Base-by-base conservation (phyloP, 2,797 vertebrate genomes). In the Sebastes taczanowskii region DNA sequence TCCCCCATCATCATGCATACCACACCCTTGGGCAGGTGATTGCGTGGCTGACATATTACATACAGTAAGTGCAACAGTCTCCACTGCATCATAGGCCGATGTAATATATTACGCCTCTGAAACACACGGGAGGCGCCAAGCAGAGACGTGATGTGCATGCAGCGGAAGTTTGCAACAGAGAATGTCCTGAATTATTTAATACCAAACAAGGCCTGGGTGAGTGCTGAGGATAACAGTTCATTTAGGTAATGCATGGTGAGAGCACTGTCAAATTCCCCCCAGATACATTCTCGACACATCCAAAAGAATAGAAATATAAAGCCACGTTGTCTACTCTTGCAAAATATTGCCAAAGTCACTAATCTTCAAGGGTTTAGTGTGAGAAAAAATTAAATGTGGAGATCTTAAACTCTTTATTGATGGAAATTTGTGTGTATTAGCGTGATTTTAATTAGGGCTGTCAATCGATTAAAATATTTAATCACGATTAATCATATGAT, bases 151-250 rank as follows among this genome's bases (percentile, higher is more conserved):
- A 89, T 74, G 86, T 82, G 93, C 87, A 93, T 95, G 88, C 90
- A 81, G 78, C 84, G 73, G 74, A 78, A 85, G 82, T 92, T 88
- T 90, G 86, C 89, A 88, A 91, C 84, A 74, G 88, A 90, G 87
- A 90, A 83, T 76, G 70, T 87, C 68, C 72, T 95, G 91, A 94
- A 94, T 95, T 92, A 95, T 95, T 94, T 86, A 94, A 94, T 78
- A 90, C 83, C 84, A 91, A 94, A 93, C 90, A 90, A 94, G 88
- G 89, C 84, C 86, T 85, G 79, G 82, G 83, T 86, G 82, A 92
- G 89, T 23, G 29, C 88, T 77, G 87, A 88, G 87, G 89, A 92
- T 92, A 93, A 91, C 85, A 85, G 89, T 89, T 93, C 83, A 93
- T 95, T 94, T 94, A 89, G 84, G 89, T 91, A 92, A 94, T 91